A percentile compares a stretch with the other conserved stretches of the same genome.
Evolutionary conservation across 2,113 vertebrate species (phyloP).

Genomic region (Rana temporaria): DNA sequence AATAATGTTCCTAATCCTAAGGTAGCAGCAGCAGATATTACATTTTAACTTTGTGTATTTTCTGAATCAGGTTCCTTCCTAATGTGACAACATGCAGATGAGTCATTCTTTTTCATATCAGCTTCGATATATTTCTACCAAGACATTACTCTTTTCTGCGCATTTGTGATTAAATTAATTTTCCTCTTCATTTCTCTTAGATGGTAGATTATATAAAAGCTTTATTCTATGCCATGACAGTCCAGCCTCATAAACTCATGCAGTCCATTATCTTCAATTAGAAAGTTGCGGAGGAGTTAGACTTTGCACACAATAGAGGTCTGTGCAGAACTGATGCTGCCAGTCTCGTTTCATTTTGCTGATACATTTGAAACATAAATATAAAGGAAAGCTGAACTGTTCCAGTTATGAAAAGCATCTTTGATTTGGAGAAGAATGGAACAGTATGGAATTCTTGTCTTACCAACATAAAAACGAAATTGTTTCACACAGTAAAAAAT

Average conservation of each 20-base stretch:
- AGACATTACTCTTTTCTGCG: constrained; percentile 61
- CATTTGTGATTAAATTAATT: constrained; percentile 58
- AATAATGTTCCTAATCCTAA: too few species aligned
- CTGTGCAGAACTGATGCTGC: constrained; percentile 30
- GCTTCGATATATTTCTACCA: constrained; percentile 60
- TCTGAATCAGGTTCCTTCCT: background rate
- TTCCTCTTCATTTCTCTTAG: constrained; percentile 61
- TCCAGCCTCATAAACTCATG: constrained; percentile 66
- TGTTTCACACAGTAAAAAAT: too few species aligned
- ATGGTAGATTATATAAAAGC: constrained; percentile 66
- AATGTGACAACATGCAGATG: constrained; percentile 11
- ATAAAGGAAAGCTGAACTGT: background rate
- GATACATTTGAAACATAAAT: constrained; percentile 13
- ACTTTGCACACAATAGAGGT: constrained; percentile 39
- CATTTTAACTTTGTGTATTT: too few species aligned
- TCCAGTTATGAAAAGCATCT: background rate
- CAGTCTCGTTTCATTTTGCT: constrained; percentile 23
- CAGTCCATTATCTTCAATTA: constrained; percentile 64
- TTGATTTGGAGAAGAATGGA: background rate
- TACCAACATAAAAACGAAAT: too few species aligned
- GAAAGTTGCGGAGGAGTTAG: constrained; percentile 55
- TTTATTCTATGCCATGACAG: constrained; percentile 68
- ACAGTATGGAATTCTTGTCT: background rate
- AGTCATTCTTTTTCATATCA: constrained; percentile 39
- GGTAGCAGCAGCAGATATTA: too few species aligned